Conservation (phyloP, 2,888 invertebrate species). For the Apamea monoglypha region DNA sequence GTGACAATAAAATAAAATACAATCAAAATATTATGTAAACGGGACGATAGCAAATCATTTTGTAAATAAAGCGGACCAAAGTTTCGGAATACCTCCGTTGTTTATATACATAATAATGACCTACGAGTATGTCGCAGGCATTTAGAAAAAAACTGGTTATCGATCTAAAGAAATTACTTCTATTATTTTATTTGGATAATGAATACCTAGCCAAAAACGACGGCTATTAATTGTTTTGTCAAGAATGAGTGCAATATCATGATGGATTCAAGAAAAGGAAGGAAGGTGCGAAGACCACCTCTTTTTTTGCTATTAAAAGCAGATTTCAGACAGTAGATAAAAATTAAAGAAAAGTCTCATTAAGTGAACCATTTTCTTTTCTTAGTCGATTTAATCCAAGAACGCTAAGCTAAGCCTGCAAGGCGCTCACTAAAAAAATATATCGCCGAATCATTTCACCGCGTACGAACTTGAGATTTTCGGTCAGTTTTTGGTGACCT, state of each 20-base stretch:
- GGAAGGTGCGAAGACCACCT: too few relatives aligned
- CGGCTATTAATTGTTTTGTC: not conserved
- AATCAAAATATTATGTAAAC: not conserved
- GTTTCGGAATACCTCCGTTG: not conserved
- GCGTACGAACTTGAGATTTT: too few relatives aligned
- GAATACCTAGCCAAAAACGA: not conserved
- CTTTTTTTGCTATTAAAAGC: not conserved
- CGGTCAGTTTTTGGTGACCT: too few relatives aligned
- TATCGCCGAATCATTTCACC: too few relatives aligned
- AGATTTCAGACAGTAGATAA: too few relatives aligned
- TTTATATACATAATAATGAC: not conserved
- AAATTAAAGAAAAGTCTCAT: not conserved
- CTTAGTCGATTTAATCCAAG: not conserved
- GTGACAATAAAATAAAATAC: not conserved
- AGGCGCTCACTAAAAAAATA: too few relatives aligned
- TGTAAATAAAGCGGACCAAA: not conserved
- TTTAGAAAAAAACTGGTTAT: not conserved
- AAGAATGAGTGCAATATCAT: not conserved
- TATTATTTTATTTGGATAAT: not conserved
- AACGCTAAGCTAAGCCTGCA: too few relatives aligned
- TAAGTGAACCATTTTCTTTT: not conserved
- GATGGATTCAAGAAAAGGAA: not conserved
- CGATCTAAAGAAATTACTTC: too few relatives aligned
- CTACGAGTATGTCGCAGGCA: not conserved
- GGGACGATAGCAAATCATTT: not conserved